Evolutionary conservation across 2,888 invertebrate genomes (phyloP), one percentile per base, ranked within the genome.

Genomic region (Paralinhomoeus sp.): DNA sequence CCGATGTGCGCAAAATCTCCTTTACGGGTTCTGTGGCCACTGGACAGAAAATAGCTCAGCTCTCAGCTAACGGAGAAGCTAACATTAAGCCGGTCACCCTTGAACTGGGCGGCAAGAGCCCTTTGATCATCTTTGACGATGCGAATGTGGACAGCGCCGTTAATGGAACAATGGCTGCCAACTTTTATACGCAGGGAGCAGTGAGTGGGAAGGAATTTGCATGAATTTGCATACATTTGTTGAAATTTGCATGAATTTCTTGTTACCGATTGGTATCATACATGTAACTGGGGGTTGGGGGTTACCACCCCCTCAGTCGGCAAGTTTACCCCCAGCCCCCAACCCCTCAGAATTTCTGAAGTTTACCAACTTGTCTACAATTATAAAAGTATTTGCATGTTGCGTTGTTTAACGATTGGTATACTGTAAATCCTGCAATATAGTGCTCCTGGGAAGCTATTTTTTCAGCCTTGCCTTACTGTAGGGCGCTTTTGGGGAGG

Each of bases 91-190:
- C 61, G 24, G 61, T 71, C 5, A 71, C 71, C 0, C 54, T 72
- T 46, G 72, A 72, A 53, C 61, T 72, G 41, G 72, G 72, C 23
- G 72, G 72, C 17, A 72, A 72, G 52, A 69, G 69, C 2, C 67
- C 72, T 1, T 55, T 71, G 44, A 66, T 72, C 37, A 62, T 71
- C 23, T 71, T 70, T 56, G 65, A 63, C 5, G 72, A 72, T 53
- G 62, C 65, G 42, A 60, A 71, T 51, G 34, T 72, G 21, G 66
- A 67, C 33, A 66, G 68, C 52, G 71, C 71, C 33, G 69, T 71
- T 17, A 68, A 68, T 47, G 71, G 69, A 3, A 67, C 72, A 24
- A 62, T 72, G 60, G 53, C 71, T 56, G 72, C 71, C 13, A 73
- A 72, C 57, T 72, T 71, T 54, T 61, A 67, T 23, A 66, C 67